Base-by-base conservation (phyloP, 2,888 invertebrate species). In the Microplitis deprimator region DNA sequence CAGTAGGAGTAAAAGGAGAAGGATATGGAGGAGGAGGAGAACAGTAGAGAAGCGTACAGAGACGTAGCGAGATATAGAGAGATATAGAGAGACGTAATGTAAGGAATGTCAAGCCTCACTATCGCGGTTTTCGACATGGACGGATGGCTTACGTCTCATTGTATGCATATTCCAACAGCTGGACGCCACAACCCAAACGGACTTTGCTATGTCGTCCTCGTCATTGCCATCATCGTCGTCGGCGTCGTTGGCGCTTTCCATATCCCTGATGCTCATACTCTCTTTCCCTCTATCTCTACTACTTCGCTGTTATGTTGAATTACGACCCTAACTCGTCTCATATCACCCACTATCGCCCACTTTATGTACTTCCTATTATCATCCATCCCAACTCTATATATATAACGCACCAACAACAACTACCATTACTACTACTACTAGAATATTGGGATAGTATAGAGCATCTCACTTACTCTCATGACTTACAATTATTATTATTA, bases 141-240 rank as follows among this genome's bases (percentile, higher is more conserved):
- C 77, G 67, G 74, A 77, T 74, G 77, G 84, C 81, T 81, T 79
- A 79, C 83, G 83, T 82, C 82, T 84, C 86, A 88, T 88, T 88
- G 88, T 88, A 88, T 88, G 88, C 83, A 88, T 87, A 88, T 87
- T 81, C 72, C 82, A 84, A 86, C 87, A 88, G 86, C 86, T 87
- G 87, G 87, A 82, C 83, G 83, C 83, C 85, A 83, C 13, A n/a
- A 72, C 39, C 29, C 61, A 72, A 72, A 72, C 41, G 64, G 38
- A 72, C 64, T 50, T 10, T 13, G 64, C 1, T 71, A 71, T 29
- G 65, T 65, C 65, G 65, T 62, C 62, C 13, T 17, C 62, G n/a
- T 62, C n/a, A 29, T 29, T 29, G 29, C 29, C 29, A 29, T 29
- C 29, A 29, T 29, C 29, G 29, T 50, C 10, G 50, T 50, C 50